phyloP scores from a whole-genome alignment of 2,113 vertebrate species.

The Rafetus swinhoei region DNA sequence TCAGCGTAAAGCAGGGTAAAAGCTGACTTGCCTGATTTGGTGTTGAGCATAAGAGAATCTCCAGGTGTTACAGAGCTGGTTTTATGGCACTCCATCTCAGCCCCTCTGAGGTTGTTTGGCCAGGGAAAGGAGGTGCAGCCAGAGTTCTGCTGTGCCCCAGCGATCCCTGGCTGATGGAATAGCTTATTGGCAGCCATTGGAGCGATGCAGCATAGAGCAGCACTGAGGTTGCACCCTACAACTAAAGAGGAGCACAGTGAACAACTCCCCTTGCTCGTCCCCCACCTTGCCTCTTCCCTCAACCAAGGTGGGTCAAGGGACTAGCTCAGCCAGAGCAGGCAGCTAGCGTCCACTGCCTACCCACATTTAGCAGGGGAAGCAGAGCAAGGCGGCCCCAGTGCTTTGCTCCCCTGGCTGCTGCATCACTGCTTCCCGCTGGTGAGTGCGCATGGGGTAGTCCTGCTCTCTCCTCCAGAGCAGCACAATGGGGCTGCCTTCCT shows the following conservation, averaged over 20 bases:
- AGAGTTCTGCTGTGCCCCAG: accelerated
- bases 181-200: accelerated
- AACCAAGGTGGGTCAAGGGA: no score
- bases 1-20: not conserved
- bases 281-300: no score
- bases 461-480: no score
- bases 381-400: no score
- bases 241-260: not conserved
- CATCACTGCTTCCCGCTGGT: no score
- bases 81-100: accelerated
- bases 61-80: accelerated
- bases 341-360: no score
- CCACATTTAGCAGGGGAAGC: no score
- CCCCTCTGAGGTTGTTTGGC: not conserved
- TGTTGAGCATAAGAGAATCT: not conserved
- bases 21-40: not conserved
- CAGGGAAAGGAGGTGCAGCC: not conserved
- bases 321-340: no score
- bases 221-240: not conserved
- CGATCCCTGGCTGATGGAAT: not conserved
- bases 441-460: no score
- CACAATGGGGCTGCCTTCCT: no score
- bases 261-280: no score
- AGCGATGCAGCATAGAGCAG: not conserved
- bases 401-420: no score